Conservation (phyloP, 2,113 vertebrate genomes). For the Mormoops blainvillei region DNA sequence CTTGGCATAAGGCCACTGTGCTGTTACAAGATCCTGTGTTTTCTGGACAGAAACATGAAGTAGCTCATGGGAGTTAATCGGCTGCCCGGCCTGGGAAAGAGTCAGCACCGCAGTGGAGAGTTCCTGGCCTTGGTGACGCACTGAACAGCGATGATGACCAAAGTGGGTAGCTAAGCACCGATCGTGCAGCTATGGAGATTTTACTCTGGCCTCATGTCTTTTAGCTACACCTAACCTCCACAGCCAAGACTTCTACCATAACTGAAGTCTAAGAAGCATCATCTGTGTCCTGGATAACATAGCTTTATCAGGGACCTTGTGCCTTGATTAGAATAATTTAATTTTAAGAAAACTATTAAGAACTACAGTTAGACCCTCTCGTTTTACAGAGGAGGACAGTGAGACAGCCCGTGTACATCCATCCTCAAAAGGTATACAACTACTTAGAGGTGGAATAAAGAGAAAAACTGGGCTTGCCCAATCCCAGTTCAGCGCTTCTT, state of each 20-base stretch:
- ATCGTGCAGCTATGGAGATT: not conserved
- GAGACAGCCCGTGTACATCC: not conserved
- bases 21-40: not conserved
- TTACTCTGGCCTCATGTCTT: too few relatives aligned
- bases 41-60: slow-evolving; percentile 39
- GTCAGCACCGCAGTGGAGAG: not conserved
- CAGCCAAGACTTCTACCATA: not conserved
- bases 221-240: not conserved
- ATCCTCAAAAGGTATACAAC: not conserved
- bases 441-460: not conserved
- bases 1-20: not conserved
- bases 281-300: too few relatives aligned
- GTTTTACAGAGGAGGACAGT: not conserved
- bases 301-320: not conserved
- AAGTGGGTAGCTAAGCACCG: not conserved
- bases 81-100: slow-evolving; percentile 25
- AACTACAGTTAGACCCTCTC: not conserved
- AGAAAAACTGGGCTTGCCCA: not conserved
- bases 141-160: not conserved
- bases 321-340: not conserved
- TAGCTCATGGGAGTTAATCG: slow-evolving; percentile 31
- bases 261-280: not conserved
- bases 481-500: not conserved
- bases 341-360: not conserved
- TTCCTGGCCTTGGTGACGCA: not conserved